Conservation (phyloP, 2,113 vertebrate species). For the Poecilia latipinna region DNA sequence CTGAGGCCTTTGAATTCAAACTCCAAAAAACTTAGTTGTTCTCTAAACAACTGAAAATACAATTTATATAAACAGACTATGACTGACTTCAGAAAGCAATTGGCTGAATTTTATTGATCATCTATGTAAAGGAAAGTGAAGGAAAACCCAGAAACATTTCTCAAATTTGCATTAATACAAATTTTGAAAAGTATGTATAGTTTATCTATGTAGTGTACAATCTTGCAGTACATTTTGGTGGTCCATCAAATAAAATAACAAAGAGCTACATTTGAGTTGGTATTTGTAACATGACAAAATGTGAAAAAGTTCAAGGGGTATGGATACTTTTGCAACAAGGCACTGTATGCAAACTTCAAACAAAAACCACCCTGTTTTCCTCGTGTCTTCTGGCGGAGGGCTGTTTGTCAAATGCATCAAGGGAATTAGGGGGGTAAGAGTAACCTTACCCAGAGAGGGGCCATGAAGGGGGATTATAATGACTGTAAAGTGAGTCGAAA, state of each 20-base stretch:
- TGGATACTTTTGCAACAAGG: background rate
- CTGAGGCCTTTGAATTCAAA: background rate
- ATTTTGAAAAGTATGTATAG: background rate
- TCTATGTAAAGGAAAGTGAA: no score
- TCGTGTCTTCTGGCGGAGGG: background rate
- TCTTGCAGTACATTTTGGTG: background rate
- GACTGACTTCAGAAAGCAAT: background rate
- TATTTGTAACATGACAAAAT: background rate
- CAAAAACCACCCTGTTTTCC: background rate
- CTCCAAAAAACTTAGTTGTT: no score
- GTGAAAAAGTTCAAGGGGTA: background rate
- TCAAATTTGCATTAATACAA: background rate
- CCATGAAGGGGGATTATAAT: slow-evolving; percentile 17
- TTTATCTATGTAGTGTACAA: background rate
- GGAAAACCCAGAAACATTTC: background rate
- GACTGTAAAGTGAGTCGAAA: slow-evolving; percentile 30
- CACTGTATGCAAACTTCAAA: background rate
- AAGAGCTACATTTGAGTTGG: background rate
- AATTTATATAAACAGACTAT: background rate
- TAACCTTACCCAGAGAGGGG: slow-evolving; percentile 7
- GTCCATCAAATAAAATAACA: background rate
- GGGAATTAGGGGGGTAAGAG: background rate
- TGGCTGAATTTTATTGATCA: no score
- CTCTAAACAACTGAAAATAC: background rate
- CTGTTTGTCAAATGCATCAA: background rate